phyloP scores from a whole-genome alignment of 1,140 invertebrate species.

The Drosophila littoralis region DNA sequence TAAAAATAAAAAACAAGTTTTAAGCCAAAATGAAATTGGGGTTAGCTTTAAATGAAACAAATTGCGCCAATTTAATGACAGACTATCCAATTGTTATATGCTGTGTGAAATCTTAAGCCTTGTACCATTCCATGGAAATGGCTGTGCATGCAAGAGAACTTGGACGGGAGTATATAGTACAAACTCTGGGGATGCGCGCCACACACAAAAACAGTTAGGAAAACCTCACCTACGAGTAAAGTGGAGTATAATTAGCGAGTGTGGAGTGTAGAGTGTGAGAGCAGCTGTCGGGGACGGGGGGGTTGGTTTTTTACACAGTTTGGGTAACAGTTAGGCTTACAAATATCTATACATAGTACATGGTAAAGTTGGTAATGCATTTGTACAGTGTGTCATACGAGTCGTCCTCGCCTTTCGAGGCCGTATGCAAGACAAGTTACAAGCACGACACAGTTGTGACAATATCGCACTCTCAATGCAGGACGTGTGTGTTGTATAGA shows the following conservation, averaged over 20 bases:
- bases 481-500: constrained; percentile 23
- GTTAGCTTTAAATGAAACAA: background rate
- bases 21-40: background rate
- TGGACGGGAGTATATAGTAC: constrained; percentile 23
- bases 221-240: constrained; percentile 22
- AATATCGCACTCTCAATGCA: constrained; percentile 28
- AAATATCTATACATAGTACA: constrained; percentile 33
- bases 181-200: constrained; percentile 27
- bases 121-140: constrained; percentile 11
- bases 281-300: constrained; percentile 2
- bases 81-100: background rate
- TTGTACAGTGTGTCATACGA: constrained; percentile 44
- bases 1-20: background rate
- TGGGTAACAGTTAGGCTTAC: constrained; percentile 31
- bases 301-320: constrained; percentile 13
- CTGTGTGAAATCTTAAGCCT: background rate
- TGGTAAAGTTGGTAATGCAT: constrained; percentile 26
- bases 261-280: constrained; percentile 5
- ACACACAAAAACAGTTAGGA: constrained; percentile 29
- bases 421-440: constrained; percentile 39
- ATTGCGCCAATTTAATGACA: background rate
- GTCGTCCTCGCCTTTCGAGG: constrained; percentile 9
- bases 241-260: constrained; percentile 21
- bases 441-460: constrained; percentile 33
- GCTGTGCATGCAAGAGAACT: constrained; percentile 7